A percentile compares a stretch with the other conserved stretches of the same genome.
Evolutionary conservation across 2,888 invertebrate species (phyloP).

Genomic region (Leucophora obtusa): DNA sequence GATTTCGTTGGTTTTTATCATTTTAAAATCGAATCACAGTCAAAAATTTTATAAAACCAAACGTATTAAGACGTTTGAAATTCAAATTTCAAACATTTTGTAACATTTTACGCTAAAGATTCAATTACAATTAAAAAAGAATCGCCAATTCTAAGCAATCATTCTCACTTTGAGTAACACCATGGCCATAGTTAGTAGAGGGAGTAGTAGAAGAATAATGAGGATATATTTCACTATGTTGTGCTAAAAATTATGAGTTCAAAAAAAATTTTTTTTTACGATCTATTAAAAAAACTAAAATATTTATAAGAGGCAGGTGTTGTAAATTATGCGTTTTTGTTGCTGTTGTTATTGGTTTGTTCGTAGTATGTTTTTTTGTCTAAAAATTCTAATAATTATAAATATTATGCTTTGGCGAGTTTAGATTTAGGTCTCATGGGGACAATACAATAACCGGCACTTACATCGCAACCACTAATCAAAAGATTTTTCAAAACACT

Average conservation of each 20-base stretch:
- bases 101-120: too few relatives aligned
- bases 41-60: too few relatives aligned
- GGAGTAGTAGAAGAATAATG: background rate
- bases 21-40: too few relatives aligned
- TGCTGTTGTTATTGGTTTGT: slow-evolving; percentile 21
- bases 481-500: slow-evolving; percentile 94
- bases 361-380: slow-evolving; percentile 32
- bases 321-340: slow-evolving; percentile 60
- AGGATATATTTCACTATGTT: slow-evolving; percentile 22
- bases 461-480: slow-evolving; percentile 96
- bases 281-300: background rate
- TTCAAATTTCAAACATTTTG: too few relatives aligned
- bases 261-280: slow-evolving; percentile 11
- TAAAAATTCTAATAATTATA: slow-evolving; percentile 23
- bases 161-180: background rate
- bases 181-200: background rate
- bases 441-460: slow-evolving; percentile 93
- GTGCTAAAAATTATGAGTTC: slow-evolving; percentile 56
- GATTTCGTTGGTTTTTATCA: too few relatives aligned
- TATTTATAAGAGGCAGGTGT: slow-evolving; percentile 60
- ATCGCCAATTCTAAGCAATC: too few relatives aligned
- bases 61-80: too few relatives aligned
- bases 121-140: too few relatives aligned
- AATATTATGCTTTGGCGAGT: slow-evolving; percentile 77
- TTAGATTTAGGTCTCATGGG: slow-evolving; percentile 82